A percentile compares a stretch with the other conserved stretches of the same genome.
phyloP scores from a whole-genome alignment of 2,797 vertebrate genomes.

The Sciurus carolinensis region DNA sequence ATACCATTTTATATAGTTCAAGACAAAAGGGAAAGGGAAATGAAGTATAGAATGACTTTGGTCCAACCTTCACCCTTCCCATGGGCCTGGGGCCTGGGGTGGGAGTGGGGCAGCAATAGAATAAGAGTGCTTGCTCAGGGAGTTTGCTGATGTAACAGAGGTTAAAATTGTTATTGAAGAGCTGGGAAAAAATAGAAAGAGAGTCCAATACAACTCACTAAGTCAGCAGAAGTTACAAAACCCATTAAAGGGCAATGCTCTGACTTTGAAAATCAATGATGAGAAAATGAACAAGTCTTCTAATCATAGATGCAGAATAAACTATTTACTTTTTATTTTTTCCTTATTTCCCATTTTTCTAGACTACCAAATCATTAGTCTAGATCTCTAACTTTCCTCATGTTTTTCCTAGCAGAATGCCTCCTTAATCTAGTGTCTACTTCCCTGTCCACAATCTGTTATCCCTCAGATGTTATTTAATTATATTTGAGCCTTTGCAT shows the following conservation, averaged over 20 bases:
- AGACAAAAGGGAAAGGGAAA: not conserved
- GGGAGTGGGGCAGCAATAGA: not conserved
- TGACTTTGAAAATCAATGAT: constrained; percentile 52
- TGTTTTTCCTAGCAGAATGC: not conserved
- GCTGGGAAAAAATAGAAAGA: not conserved
- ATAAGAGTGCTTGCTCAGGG: not conserved
- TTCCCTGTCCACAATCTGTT: not conserved
- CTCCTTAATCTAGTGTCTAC: not conserved
- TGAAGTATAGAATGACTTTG: not conserved
- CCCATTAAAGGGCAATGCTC: constrained; percentile 42
- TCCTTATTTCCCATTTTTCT: constrained; percentile 10
- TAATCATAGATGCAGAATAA: not conserved
- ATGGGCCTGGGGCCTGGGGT: too few relatives aligned
- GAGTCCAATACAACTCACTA: not conserved
- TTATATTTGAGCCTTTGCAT: not conserved
- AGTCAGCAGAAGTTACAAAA: constrained; percentile 48
- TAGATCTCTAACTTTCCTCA: not conserved
- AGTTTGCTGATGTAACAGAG: not conserved
- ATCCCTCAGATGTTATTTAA: not conserved
- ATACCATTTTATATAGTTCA: not conserved
- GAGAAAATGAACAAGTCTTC: constrained; percentile 36
- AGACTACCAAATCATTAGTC: not conserved
- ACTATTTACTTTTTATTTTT: not conserved
- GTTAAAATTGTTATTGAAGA: constrained; percentile 4
- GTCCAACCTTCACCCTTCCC: not conserved